phyloP scores from a whole-genome alignment of 1,140 invertebrate species.

The Megalopta genalis region DNA sequence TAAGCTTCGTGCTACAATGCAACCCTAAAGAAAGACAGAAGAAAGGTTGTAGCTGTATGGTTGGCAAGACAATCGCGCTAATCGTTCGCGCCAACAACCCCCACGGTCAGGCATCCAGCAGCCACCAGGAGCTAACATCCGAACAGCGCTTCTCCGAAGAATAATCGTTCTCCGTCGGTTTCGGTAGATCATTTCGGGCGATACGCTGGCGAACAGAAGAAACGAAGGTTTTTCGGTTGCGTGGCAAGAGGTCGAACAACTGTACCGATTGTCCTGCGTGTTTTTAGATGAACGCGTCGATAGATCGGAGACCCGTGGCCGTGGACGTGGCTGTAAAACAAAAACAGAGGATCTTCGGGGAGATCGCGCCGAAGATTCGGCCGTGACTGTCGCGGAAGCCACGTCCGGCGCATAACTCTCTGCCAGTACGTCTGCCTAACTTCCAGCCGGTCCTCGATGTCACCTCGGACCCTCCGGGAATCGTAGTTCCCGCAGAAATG shows the following conservation, averaged over 20 bases:
- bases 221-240: conserved; percentile 33
- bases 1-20: too few relatives aligned
- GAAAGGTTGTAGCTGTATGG: not conserved
- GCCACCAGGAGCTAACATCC: not conserved
- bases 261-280: conserved; percentile 51
- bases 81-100: not conserved
- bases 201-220: conserved; percentile 34
- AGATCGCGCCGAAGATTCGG: conserved; percentile 61
- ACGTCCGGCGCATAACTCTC: conserved; percentile 53
- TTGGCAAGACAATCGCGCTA: not conserved
- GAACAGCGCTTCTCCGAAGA: not conserved
- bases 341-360: conserved; percentile 10
- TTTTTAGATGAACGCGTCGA: conserved; percentile 65
- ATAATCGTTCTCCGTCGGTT: not conserved
- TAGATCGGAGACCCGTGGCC: conserved; percentile 47
- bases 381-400: conserved; percentile 50
- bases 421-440: too few relatives aligned
- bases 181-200: conserved; percentile 28
- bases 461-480: too few relatives aligned
- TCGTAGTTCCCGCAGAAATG: too few relatives aligned
- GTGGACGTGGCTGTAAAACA: conserved; percentile 30
- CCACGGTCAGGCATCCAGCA: not conserved
- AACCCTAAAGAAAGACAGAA: too few relatives aligned
- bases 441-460: too few relatives aligned
- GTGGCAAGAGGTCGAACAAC: conserved; percentile 22